phyloP scores from a whole-genome alignment of 2,888 invertebrate genomes.

The Ashinkailepas kermadecensis region DNA sequence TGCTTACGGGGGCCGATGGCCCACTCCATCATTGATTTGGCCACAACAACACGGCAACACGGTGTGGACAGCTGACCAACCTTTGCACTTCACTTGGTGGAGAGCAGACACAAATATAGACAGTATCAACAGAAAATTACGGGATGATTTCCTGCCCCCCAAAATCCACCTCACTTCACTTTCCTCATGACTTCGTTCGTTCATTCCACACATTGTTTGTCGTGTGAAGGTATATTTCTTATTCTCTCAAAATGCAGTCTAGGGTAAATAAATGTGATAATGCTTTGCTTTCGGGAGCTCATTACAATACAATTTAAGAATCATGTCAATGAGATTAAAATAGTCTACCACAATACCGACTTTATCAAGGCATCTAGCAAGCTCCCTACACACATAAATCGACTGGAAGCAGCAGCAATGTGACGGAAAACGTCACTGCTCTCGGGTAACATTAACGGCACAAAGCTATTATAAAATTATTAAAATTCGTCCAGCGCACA shows the following conservation, averaged over 20 bases:
- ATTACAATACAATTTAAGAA: neutral
- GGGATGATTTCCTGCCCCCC: too few species aligned
- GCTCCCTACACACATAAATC: constrained; percentile 18
- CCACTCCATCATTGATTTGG: too few species aligned
- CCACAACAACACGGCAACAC: too few species aligned
- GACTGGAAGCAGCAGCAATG: neutral
- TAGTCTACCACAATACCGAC: neutral
- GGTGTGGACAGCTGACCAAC: too few species aligned
- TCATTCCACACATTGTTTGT: too few species aligned
- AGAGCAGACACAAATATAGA: too few species aligned
- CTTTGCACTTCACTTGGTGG: too few species aligned
- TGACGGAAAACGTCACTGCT: neutral
- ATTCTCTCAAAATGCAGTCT: neutral
- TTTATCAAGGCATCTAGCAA: neutral
- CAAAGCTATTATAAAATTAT: constrained; percentile 15
- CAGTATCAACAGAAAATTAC: too few species aligned
- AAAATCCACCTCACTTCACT: too few species aligned
- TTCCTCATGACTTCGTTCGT: too few species aligned
- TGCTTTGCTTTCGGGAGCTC: neutral
- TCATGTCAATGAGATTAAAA: constrained; percentile 18
- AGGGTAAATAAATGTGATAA: neutral
- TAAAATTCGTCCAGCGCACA: neutral
- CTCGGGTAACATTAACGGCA: neutral
- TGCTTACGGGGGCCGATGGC: too few species aligned
- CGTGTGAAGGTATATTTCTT: constrained; percentile 15